phyloP scores from a whole-genome alignment of 2,797 vertebrate species.

The Etheostoma perlongum region DNA sequence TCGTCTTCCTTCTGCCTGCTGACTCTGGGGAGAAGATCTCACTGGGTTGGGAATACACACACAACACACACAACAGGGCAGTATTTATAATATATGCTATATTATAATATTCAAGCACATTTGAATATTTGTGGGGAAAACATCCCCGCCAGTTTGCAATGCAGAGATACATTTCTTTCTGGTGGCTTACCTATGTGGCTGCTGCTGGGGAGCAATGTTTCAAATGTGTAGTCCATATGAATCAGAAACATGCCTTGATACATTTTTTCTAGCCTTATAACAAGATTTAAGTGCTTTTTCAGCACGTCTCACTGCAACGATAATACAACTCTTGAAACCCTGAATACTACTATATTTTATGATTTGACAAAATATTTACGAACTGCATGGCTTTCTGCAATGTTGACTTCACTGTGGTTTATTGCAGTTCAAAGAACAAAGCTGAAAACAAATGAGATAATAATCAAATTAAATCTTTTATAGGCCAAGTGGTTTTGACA shows the following conservation, averaged over 20 bases:
- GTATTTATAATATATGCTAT: no score
- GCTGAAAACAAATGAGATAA: slow-evolving; percentile 10
- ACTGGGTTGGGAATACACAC: slow-evolving; percentile 84
- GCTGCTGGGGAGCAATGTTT: background rate
- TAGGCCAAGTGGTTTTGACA: slow-evolving; percentile 19
- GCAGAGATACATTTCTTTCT: background rate
- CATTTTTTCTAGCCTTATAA: background rate
- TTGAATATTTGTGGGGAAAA: no score
- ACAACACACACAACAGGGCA: background rate
- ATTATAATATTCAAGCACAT: no score
- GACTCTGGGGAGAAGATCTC: slow-evolving; percentile 98
- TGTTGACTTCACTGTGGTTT: background rate
- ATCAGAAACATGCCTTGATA: background rate
- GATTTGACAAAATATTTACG: background rate
- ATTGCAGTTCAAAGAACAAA: background rate
- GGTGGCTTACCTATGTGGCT: background rate
- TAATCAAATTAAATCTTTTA: slow-evolving; percentile 2
- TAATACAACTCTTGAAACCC: background rate
- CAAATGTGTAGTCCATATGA: background rate
- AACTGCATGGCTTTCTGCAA: background rate
- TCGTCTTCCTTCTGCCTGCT: slow-evolving; percentile 95
- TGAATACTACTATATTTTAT: background rate
- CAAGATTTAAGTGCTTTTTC: background rate
- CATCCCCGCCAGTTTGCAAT: background rate
- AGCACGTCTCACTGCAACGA: background rate